Base-by-base conservation (phyloP, 2,888 invertebrate species). In the Helleia helle region DNA sequence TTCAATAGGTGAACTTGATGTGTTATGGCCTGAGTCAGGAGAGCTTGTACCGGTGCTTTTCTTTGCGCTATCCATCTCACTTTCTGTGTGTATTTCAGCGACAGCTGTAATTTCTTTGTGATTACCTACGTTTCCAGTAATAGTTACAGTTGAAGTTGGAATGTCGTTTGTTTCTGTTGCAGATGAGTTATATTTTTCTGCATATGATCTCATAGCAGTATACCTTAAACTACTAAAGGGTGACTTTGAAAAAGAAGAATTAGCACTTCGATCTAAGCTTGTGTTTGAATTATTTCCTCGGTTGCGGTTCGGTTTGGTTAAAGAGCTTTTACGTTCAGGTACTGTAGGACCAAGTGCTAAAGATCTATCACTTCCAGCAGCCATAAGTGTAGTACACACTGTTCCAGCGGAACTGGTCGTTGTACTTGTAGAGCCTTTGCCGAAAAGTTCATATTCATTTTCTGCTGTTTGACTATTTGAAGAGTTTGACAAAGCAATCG, bases 401-500 rank as follows among this genome's bases (percentile, higher is more conserved):
- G 95, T 95, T 39, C 95, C 95, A 30, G 94, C 94, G 0, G 95
- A 95, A 62, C 95, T 95, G 0, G 95, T 94, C 0, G 95, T 95
- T 1, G 95, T 95, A 38, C 94, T 94, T 0, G 95, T 95, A 1
- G 94, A 94, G 2, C 95, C 95, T 73, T 93, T 91, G n/a, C 95
- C 95, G 65, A 94, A 96, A 25, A 95, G 76, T 73, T 95, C 95
- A 61, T 95, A 95, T 67, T 95, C 95, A 65, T 93, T 95, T 75
- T 95, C 95, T 1, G 93, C 92, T 11, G 91, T 88, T 59, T 91
- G 90, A 58, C 90, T 91, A 42, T 90, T 89, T 37, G 88, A 88
- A 24, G 91, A 90, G 62, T 88, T 91, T 6, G 89, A 90, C 50
- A 92, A 86, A 31, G 91, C 89, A 34, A 87, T 89, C 31, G 90